Conservation (phyloP, 1,140 invertebrate species). For the Drosophila triauraria region DNA sequence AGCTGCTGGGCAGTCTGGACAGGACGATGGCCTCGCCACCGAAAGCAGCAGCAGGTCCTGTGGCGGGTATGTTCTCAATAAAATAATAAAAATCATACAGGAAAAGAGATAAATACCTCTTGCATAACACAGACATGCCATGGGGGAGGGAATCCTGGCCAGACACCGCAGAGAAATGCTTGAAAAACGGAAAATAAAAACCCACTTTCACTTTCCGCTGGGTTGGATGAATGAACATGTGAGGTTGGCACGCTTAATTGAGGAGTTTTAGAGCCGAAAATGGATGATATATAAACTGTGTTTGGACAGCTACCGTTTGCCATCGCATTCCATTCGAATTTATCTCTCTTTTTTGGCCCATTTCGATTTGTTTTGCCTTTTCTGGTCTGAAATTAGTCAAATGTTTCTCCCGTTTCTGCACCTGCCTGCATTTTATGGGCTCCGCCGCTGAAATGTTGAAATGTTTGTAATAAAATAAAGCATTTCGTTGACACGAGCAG, state of each 20-base stretch:
- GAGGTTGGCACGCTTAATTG: slow-evolving; percentile 51
- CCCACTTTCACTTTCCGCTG: slow-evolving; percentile 72
- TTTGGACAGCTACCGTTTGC: slow-evolving; percentile 57
- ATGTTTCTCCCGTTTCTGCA: slow-evolving; percentile 39
- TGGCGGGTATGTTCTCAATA: slow-evolving; percentile 54
- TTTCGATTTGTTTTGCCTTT: slow-evolving; percentile 49
- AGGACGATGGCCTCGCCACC: slow-evolving; percentile 62
- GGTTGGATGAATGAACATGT: slow-evolving; percentile 28
- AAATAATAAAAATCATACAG: not conserved
- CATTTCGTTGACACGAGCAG: slow-evolving; percentile 59
- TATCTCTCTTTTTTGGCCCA: slow-evolving; percentile 49
- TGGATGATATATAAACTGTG: slow-evolving; percentile 40
- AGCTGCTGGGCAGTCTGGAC: slow-evolving; percentile 67
- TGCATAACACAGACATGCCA: slow-evolving; percentile 32
- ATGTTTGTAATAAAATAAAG: slow-evolving; percentile 57
- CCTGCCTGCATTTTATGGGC: slow-evolving; percentile 42
- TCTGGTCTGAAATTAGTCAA: slow-evolving; percentile 52
- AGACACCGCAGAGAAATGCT: not conserved
- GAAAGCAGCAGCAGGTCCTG: slow-evolving; percentile 66
- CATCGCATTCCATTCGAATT: slow-evolving; percentile 51
- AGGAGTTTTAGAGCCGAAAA: slow-evolving; percentile 33
- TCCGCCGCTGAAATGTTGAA: slow-evolving; percentile 47
- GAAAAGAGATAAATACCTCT: not conserved
- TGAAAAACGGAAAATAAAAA: slow-evolving; percentile 14
- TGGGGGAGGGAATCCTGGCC: slow-evolving; percentile 25